Conservation (phyloP, 2,797 vertebrate species). For the Sarcoramphus papa region DNA sequence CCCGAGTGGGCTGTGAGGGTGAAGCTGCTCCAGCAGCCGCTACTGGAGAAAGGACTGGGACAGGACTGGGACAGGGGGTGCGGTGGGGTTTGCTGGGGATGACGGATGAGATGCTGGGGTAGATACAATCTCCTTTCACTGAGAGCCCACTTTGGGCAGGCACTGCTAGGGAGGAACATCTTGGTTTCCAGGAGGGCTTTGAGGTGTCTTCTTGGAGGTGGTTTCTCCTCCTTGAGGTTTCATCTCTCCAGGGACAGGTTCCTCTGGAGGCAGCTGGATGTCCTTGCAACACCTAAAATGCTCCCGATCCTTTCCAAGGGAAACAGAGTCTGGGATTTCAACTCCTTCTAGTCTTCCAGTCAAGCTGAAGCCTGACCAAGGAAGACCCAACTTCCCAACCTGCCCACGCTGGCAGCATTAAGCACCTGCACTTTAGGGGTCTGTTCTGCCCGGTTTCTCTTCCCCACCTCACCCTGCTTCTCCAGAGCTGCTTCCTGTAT, state of each 20-base stretch:
- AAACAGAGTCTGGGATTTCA: constrained; percentile 20
- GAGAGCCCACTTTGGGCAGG: neutral
- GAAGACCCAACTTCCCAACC: constrained; percentile 28
- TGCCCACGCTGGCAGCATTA: neutral
- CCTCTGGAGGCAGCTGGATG: neutral
- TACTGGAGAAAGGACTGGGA: neutral
- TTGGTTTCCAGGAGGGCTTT: neutral
- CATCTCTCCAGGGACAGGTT: neutral
- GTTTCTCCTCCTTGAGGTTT: neutral
- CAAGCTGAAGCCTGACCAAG: constrained; percentile 36
- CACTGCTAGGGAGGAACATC: neutral
- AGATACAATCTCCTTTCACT: neutral
- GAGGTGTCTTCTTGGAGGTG: neutral
- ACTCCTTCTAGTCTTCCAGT: constrained; percentile 59
- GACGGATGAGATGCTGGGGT: neutral
- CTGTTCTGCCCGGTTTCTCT: constrained; percentile 9
- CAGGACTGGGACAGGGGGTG: neutral
- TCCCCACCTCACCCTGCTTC: neutral
- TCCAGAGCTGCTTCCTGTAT: neutral
- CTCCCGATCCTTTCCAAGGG: neutral
- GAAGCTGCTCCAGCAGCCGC: neutral
- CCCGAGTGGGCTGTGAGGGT: neutral
- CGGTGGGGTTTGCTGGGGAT: neutral
- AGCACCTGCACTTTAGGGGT: constrained; percentile 67
- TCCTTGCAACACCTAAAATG: neutral